phyloP scores from a whole-genome alignment of 2,888 invertebrate species.

The Sminthurides aquaticus region DNA sequence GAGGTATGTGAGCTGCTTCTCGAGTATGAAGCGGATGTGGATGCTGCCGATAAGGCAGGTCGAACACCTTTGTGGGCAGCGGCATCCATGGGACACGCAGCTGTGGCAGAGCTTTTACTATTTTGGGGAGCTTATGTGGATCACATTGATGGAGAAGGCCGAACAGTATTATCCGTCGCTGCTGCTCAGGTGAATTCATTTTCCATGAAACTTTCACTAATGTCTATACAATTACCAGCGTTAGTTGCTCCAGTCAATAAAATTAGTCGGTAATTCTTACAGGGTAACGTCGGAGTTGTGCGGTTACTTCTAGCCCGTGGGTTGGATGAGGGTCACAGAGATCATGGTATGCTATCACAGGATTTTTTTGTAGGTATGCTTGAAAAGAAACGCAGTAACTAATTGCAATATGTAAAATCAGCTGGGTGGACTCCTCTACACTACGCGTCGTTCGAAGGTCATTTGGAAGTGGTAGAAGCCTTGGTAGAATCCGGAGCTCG shows the following conservation, averaged over 20 bases:
- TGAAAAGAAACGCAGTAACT: too few relatives aligned
- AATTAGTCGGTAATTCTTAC: constrained; percentile 47
- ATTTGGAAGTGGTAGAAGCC: constrained; percentile 71
- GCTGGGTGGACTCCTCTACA: constrained; percentile 87
- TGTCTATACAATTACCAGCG: not conserved
- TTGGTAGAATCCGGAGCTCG: constrained; percentile 79
- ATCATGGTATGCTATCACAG: constrained; percentile 67
- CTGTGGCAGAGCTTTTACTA: constrained; percentile 73
- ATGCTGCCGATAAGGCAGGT: constrained; percentile 72
- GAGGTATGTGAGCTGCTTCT: constrained; percentile 84
- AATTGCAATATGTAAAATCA: too few relatives aligned
- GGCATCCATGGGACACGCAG: constrained; percentile 49
- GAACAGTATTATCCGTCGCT: constrained; percentile 51
- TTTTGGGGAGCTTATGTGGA: constrained; percentile 96
- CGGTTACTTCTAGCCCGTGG: constrained; percentile 78
- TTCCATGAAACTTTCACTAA: not conserved
- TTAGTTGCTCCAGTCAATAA: too few relatives aligned
- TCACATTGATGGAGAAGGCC: constrained; percentile 69
- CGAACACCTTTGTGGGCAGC: constrained; percentile 69
- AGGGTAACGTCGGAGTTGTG: constrained; percentile 82
- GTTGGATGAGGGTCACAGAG: constrained; percentile 55
- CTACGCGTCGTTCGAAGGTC: constrained; percentile 91
- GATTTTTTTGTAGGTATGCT: too few relatives aligned
- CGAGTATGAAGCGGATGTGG: constrained; percentile 87
- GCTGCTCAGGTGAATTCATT: constrained; percentile 41